These are phyloP conservation scores for Anhinga rufa DNA, from an alignment of 2,113 vertebrate genomes.

Conservation along the genomic window DNA sequence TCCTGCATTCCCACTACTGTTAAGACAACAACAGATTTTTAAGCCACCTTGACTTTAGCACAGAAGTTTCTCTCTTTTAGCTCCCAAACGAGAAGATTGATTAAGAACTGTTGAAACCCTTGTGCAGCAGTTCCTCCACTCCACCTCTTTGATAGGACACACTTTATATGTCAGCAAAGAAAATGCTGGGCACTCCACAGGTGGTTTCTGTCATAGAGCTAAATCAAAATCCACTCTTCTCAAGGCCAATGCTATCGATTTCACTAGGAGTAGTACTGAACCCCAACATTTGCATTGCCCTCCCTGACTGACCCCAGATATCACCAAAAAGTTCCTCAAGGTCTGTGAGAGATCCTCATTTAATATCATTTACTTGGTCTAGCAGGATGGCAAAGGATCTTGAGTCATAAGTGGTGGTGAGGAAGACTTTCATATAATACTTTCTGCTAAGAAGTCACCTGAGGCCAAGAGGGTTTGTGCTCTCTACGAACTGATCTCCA, in stretches of 20 bases:
- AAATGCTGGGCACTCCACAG: not conserved
- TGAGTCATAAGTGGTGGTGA: accelerated
- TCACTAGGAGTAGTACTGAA: not conserved
- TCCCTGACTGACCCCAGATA: not conserved
- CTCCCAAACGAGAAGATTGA: not conserved
- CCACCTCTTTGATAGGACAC: not conserved
- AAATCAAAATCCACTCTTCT: not conserved
- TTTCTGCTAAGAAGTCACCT: not conserved
- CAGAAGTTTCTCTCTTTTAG: not conserved
- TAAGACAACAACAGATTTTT: not conserved
- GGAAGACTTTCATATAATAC: not conserved
- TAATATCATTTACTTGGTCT: not conserved
- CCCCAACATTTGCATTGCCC: accelerated
- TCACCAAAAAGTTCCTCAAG: not conserved
- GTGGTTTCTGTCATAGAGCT: not conserved
- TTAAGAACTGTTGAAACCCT: not conserved
- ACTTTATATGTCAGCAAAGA: not conserved
- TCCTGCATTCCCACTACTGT: not conserved
- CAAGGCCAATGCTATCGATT: not conserved
- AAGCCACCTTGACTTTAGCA: not conserved
- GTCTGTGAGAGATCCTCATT: not conserved
- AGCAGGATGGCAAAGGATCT: not conserved
- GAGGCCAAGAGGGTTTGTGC: not conserved
- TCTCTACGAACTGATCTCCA: not conserved
- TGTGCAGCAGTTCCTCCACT: not conserved